Evolutionary conservation across 2,113 vertebrate genomes (phyloP).

Genomic region (Sciurus niger): DNA sequence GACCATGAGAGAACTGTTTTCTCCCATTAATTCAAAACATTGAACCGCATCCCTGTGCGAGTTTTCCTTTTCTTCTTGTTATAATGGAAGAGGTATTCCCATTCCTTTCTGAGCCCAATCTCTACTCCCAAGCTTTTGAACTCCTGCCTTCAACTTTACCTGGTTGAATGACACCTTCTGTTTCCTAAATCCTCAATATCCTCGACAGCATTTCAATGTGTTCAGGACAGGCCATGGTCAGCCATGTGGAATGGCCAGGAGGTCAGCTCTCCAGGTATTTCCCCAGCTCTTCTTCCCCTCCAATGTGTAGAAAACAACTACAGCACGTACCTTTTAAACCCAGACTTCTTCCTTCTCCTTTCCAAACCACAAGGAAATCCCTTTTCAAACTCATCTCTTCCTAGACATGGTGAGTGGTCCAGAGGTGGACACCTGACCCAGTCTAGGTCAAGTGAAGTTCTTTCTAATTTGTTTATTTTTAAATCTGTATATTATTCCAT

Average conservation of each 20-base stretch:
- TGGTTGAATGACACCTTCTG: neutral
- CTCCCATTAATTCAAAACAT: neutral
- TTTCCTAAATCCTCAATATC: neutral
- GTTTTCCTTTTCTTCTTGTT: neutral
- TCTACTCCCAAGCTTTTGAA: conserved; percentile 22
- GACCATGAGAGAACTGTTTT: neutral
- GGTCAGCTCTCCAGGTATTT: neutral
- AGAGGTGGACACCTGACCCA: neutral
- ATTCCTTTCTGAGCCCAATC: neutral
- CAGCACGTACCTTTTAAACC: neutral
- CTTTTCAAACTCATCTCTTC: neutral
- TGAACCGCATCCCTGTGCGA: neutral
- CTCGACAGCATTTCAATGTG: neutral
- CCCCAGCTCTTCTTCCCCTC: neutral
- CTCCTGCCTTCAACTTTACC: neutral
- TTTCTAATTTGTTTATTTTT: neutral
- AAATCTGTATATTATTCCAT: neutral
- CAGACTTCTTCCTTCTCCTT: neutral
- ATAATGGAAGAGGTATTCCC: neutral
- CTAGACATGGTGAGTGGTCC: neutral
- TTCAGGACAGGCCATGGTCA: neutral
- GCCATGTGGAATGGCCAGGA: neutral
- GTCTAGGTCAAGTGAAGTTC: neutral
- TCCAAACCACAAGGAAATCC: neutral
- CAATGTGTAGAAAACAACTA: neutral